phyloP scores from a whole-genome alignment of 2,797 vertebrate species.

The Gymnothorax javanicus region DNA sequence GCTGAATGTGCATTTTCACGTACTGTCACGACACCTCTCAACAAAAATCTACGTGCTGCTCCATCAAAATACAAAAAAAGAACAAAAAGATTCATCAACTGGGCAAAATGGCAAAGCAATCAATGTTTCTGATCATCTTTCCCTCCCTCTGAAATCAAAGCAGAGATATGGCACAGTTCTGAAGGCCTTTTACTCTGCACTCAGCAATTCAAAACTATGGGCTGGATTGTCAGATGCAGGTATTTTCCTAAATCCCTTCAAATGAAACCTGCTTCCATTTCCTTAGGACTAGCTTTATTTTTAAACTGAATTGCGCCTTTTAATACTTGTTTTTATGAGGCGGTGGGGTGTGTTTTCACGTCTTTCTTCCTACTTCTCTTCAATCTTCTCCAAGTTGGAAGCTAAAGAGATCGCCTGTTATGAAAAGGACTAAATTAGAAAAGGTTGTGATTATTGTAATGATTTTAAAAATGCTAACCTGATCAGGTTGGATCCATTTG shows the following conservation, averaged over 20 bases:
- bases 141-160: neutral
- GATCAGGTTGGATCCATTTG: neutral
- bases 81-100: neutral
- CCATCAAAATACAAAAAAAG: neutral
- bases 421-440: neutral
- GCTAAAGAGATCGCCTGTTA: neutral
- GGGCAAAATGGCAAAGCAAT: neutral
- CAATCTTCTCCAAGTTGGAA: neutral
- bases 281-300: neutral
- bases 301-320: neutral
- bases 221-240: neutral
- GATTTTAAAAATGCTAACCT: neutral
- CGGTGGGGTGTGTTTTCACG: neutral
- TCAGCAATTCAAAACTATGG: neutral
- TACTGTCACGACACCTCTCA: neutral
- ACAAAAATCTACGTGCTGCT: neutral
- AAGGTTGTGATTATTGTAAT: neutral
- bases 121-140: neutral
- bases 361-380: neutral
- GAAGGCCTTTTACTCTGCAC: neutral
- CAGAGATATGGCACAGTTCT: neutral
- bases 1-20: neutral
- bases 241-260: neutral
- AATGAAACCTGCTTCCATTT: neutral
- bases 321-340: neutral